These are phyloP conservation scores for Galeopterus variegatus DNA, from an alignment of 2,113 vertebrate genomes.

Conservation along the genomic window DNA sequence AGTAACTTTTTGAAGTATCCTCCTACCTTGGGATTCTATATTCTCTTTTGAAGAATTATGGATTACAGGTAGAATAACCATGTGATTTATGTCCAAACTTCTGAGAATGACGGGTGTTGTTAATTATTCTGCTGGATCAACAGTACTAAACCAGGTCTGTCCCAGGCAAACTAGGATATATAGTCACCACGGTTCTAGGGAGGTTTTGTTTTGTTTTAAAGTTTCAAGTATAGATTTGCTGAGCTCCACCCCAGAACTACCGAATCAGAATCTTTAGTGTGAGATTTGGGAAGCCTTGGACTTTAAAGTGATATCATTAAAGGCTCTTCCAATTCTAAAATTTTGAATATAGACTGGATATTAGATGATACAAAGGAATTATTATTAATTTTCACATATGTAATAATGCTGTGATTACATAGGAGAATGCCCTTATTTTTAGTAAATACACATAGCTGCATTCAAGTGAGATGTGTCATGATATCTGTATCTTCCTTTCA, in stretches of 20 bases:
- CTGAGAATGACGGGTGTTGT: background rate
- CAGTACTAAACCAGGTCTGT: background rate
- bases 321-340: conserved; percentile 49
- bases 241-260: background rate
- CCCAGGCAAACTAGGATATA: background rate
- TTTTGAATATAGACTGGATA: conserved; percentile 29
- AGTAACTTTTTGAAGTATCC: too few relatives aligned
- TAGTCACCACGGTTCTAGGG: background rate
- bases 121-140: conserved; percentile 17
- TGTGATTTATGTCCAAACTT: conserved; percentile 39
- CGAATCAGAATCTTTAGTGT: conserved; percentile 46
- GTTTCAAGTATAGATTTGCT: background rate
- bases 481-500: conserved; percentile 39
- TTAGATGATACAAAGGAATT: background rate
- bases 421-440: conserved; percentile 50
- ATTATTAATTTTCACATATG: background rate
- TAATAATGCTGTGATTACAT: background rate
- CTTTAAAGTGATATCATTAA: conserved; percentile 34
- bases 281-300: background rate
- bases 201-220: conserved; percentile 59
- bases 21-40: background rate
- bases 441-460: background rate
- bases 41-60: conserved; percentile 41
- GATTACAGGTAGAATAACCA: conserved; percentile 17
- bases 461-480: background rate